Evolutionary conservation across 2,113 vertebrate species (phyloP), one percentile per base, ranked within the genome.

Genomic region (Sinosuthora webbiana): DNA sequence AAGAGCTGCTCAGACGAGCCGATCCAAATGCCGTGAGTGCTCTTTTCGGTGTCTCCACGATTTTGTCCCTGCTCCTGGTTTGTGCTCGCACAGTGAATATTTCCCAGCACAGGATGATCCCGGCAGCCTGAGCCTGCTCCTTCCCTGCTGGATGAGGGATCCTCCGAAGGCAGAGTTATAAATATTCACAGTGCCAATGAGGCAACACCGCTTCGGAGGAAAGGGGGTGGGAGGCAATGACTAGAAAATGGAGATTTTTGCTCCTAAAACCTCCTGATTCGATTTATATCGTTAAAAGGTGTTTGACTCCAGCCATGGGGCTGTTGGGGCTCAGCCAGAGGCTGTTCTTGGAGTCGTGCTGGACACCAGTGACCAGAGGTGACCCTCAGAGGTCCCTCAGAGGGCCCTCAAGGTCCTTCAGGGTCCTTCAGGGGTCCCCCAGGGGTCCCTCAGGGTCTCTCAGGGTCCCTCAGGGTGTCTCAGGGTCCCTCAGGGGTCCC

Each of bases 231-330:
- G 10, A 27, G 50, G 1, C 15, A 65, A 22, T 0, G 37, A 82
- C 30, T 82, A 2, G 10, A 8, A 82, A 92, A 69, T 2, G 3
- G 27, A 62, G 50, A 5, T 37, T 47, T 71, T 39, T n/a, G 4
- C 13, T 17, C 41, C 55, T 30, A 2, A 30, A 44, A 39, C 4
- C 8, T 17, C 20, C n/a, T 18, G 24, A 2, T 37, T 17, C 4
- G 5, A 63, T 13, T 3, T 7, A 0, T 27, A 0, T 8, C 44
- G 28, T 7, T 10, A 1, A 13, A 15, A 50, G 10, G 4, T 3
- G 21, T 4, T 55, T 45, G 44, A 12, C 9, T n/a, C 14, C 24
- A n/a, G 42, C 35, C 41, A 0, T 10, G 1, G 17, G 9, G 27
- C 56, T 73, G 22, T 0, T 10, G 65, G 65, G 35, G 18, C 53